Conservation (phyloP, 2,888 invertebrate genomes). For the Meloe dianella region DNA sequence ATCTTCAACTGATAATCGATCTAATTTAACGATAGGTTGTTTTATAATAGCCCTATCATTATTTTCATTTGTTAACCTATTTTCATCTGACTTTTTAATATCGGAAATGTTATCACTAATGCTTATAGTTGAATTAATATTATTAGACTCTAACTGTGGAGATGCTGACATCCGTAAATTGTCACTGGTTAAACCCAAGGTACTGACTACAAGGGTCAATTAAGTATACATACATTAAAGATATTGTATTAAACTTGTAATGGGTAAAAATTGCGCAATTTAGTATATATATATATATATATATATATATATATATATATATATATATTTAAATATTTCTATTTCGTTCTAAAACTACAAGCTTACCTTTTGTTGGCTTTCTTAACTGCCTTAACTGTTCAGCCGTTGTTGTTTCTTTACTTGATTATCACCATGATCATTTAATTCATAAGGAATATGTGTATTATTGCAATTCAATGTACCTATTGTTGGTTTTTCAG, state of each 20-base stretch:
- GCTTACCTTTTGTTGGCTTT: constrained; percentile 43
- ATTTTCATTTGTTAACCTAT: background rate
- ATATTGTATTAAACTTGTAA: background rate
- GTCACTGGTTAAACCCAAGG: background rate
- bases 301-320: too few species aligned
- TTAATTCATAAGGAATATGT: constrained; percentile 32
- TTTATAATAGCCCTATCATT: constrained; percentile 49
- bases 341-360: background rate
- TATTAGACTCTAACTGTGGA: background rate
- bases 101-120: background rate
- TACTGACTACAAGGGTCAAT: background rate
- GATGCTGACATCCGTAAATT: background rate
- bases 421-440: constrained; percentile 20
- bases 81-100: background rate
- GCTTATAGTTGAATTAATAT: background rate
- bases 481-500: constrained; percentile 44
- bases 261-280: constrained; percentile 7
- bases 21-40: constrained; percentile 68
- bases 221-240: background rate
- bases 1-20: constrained; percentile 64
- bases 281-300: too few species aligned
- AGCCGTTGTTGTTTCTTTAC: constrained; percentile 41
- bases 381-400: constrained; percentile 51
- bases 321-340: background rate
- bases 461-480: constrained; percentile 43